These are phyloP conservation scores for Hippoglossus stenolepis DNA, from an alignment of 2,113 vertebrate species.

Conservation along the genomic window DNA sequence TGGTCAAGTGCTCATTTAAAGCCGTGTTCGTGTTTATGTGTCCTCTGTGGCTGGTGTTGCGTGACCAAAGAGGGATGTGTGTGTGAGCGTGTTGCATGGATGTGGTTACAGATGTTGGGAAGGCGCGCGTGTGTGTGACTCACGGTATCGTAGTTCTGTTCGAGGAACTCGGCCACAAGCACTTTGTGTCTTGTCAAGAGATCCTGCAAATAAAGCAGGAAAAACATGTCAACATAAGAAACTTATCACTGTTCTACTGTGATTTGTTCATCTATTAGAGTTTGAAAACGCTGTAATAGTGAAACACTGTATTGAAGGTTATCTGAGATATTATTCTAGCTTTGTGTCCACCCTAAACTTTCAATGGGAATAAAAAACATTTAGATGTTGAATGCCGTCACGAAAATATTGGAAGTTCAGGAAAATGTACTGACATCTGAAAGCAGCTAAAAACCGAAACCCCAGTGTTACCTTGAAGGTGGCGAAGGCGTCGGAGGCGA, in stretches of 20 bases:
- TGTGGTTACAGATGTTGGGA: neutral
- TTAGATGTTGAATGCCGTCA: no score
- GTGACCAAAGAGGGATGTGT: neutral
- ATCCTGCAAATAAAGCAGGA: slow-evolving; percentile 82
- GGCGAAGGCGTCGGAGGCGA: slow-evolving; percentile 97
- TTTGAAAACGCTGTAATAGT: no score
- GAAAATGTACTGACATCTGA: no score
- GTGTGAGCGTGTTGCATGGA: neutral
- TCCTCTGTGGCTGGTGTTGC: neutral
- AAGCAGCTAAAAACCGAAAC: neutral
- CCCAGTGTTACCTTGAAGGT: slow-evolving; percentile 90
- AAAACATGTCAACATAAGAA: no score
- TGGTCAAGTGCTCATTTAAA: neutral
- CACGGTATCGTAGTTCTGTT: slow-evolving; percentile 94
- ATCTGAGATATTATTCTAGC: no score
- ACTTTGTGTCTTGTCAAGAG: slow-evolving; percentile 96
- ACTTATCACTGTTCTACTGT: no score
- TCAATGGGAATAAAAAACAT: no score
- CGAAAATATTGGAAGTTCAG: no score
- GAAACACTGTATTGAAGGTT: no score
- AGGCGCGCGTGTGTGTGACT: slow-evolving; percentile 57
- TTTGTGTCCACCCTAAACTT: no score
- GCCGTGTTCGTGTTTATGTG: neutral
- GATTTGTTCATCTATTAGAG: no score
- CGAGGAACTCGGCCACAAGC: slow-evolving; percentile 92